Conservation (phyloP, 2,797 vertebrate species). For the Leptodactylus fallax region DNA sequence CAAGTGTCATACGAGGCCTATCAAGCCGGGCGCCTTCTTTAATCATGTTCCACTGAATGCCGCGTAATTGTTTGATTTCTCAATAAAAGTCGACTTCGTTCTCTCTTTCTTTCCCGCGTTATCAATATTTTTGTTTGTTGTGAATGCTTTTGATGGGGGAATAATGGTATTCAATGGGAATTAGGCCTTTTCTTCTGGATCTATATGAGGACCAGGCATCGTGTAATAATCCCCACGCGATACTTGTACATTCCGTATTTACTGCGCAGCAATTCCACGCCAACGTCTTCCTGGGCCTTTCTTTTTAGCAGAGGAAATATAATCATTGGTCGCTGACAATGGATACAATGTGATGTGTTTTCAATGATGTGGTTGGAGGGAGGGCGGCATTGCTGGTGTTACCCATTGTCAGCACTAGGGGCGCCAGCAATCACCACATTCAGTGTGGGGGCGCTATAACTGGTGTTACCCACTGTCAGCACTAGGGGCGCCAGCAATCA, state of each 20-base stretch:
- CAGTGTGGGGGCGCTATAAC: too few species aligned
- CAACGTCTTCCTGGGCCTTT: background rate
- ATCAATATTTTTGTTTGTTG: conserved; percentile 58
- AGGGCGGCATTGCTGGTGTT: background rate
- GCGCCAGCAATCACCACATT: background rate
- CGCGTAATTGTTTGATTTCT: conserved; percentile 51
- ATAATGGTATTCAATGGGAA: conserved; percentile 19
- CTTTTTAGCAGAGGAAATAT: background rate
- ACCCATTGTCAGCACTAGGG: background rate
- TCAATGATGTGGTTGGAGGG: background rate
- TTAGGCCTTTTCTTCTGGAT: background rate
- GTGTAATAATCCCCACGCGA: background rate
- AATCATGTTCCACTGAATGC: conserved; percentile 41
- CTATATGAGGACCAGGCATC: background rate
- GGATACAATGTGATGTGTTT: background rate
- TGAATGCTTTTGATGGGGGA: conserved; percentile 29
- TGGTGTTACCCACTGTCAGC: too few species aligned
- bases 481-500: too few species aligned
- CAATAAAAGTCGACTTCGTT: background rate
- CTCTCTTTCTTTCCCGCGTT: background rate
- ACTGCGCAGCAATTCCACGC: background rate
- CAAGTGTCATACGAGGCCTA: conserved; percentile 36
- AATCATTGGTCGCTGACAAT: background rate
- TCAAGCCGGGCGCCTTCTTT: conserved; percentile 12
- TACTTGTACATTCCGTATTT: background rate